Evolutionary conservation across 2,113 vertebrate genomes (phyloP), one percentile per base, ranked within the genome.

Genomic region (Leptocoma aspasia): DNA sequence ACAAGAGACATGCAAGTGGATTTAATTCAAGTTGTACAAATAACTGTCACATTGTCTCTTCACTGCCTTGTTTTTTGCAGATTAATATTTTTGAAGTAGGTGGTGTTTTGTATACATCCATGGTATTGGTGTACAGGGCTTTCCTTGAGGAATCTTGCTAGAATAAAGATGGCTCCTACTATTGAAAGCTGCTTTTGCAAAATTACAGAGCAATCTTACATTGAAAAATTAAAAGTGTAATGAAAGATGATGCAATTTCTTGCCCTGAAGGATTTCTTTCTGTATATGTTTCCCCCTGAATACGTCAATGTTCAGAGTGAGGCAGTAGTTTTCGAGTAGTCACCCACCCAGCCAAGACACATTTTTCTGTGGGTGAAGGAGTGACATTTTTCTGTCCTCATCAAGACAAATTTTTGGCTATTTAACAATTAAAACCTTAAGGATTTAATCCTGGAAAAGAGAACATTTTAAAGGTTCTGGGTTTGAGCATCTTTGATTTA

Each of bases 401-500:
- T 13, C 1, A 3, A 80, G 65, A 60, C 13, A 37, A 88, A 80
- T 7, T 66, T 88, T 68, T 75, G 17, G 5, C 42, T 52, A 6
- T 73, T 89, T 73, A 73, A 85, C 35, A 37, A 44, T 52, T 70
- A 65, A 57, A 60, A 44, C 26, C 42, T 70, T 56, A 17, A 77
- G 44, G 63, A 86, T 78, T 90, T 92, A 81, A 70, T 68, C 37
- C 15, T 61, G 35, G 41, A 78, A 82, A 95, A 91, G 16, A 63
- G 19, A 78, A 81, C 30, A 47, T 57, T 73, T 91, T 41, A 60
- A 50, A 65, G 61, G 23, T 56, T 95, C 30, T 56, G 64, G 5
- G 39, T 90, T 88, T 86, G 84, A 94, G 20, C 72, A 86, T 73
- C 70, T 83, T 86, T 50, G 42, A 59, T 89, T 90, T 92, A 1